A percentile compares a stretch with the other conserved stretches of the same genome.
Conservation (phyloP, 2,888 invertebrate species). For the Furcula furcula region DNA sequence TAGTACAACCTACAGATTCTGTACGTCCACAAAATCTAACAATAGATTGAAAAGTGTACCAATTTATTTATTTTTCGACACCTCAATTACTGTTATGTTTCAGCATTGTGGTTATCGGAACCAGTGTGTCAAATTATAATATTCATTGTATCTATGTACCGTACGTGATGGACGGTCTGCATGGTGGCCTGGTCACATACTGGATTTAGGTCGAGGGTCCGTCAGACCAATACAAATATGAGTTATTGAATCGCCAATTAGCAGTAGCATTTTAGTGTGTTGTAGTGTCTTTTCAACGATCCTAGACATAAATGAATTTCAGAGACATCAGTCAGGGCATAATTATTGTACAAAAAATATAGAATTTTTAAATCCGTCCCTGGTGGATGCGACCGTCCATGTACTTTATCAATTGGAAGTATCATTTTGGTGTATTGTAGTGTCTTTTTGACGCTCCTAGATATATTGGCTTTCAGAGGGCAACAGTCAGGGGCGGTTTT, state of each 20-base stretch:
- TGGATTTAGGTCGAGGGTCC: conserved; percentile 48
- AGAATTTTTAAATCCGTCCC: no score
- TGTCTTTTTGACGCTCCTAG: no score
- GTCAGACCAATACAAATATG: conserved; percentile 16
- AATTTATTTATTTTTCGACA: conserved; percentile 21
- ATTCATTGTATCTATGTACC: conserved; percentile 37
- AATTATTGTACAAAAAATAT: no score
- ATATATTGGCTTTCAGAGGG: no score
- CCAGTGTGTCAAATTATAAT: conserved; percentile 62
- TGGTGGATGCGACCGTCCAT: no score
- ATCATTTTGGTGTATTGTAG: no score
- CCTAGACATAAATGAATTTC: no score
- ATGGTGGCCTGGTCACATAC: conserved; percentile 41
- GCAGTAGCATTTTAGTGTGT: background rate
- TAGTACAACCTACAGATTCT: background rate
- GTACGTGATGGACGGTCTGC: conserved; percentile 54
- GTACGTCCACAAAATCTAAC: background rate
- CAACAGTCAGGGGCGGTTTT: no score
- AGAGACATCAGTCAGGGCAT: no score
- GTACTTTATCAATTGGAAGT: no score
- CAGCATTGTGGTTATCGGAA: conserved; percentile 37
- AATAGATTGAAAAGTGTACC: conserved; percentile 8
- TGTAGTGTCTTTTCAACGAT: no score
- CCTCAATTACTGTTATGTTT: conserved; percentile 34
- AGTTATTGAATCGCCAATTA: conserved; percentile 11